Conservation (phyloP, 2,113 vertebrate species). For the Tonatia bakeri region DNA sequence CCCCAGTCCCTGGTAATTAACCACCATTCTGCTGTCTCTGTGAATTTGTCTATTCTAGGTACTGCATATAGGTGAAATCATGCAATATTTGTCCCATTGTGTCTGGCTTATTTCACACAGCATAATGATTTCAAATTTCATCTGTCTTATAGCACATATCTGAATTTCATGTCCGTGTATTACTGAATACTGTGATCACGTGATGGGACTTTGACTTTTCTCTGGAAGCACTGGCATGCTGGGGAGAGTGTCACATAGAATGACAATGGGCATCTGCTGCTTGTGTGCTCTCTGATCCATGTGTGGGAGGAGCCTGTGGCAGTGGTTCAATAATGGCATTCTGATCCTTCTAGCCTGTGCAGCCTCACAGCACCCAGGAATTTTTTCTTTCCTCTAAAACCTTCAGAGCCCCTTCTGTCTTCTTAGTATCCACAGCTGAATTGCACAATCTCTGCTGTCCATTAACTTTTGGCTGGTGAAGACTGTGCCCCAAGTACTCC, state of each 20-base stretch:
- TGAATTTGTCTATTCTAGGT: background rate
- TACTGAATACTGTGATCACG: background rate
- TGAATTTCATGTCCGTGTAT: background rate
- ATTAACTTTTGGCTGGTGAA: background rate
- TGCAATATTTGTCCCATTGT: background rate
- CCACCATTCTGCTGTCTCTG: background rate
- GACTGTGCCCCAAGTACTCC: background rate
- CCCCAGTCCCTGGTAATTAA: background rate
- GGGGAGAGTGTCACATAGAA: background rate
- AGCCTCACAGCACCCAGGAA: background rate
- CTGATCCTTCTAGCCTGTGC: fast-evolving
- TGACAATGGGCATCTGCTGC: background rate
- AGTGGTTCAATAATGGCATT: background rate
- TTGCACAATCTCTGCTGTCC: fast-evolving
- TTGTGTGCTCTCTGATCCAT: background rate
- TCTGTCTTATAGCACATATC: background rate
- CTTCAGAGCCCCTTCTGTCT: background rate
- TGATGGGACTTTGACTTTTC: background rate
- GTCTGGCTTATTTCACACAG: background rate
- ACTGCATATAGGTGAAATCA: background rate
- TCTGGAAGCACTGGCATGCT: background rate
- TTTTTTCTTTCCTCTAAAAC: background rate
- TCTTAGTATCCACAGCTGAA: background rate
- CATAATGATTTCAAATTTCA: background rate
- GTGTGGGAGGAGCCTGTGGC: background rate